phyloP scores from a whole-genome alignment of 2,797 vertebrate genomes.

The Hemitrygon akajei region DNA sequence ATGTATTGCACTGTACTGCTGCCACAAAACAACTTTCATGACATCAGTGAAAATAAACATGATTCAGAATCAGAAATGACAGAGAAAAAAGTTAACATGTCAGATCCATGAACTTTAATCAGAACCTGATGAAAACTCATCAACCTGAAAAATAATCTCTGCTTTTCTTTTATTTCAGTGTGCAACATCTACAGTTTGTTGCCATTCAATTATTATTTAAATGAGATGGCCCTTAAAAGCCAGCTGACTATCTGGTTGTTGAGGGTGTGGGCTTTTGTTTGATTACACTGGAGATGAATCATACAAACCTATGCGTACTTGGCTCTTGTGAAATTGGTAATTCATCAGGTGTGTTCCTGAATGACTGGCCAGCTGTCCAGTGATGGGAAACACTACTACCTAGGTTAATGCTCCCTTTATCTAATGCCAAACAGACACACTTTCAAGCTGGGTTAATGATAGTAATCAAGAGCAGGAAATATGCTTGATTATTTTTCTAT shows the following conservation, averaged over 20 bases:
- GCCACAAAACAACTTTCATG: too few relatives aligned
- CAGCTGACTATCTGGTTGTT: background rate
- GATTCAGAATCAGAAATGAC: too few relatives aligned
- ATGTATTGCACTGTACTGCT: too few relatives aligned
- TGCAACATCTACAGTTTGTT: too few relatives aligned
- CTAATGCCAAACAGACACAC: background rate
- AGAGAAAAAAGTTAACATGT: too few relatives aligned
- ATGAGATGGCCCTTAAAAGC: background rate
- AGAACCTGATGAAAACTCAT: too few relatives aligned
- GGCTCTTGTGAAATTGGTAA: background rate
- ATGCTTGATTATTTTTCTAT: background rate
- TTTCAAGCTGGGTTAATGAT: background rate
- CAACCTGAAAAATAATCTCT: too few relatives aligned
- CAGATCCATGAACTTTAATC: too few relatives aligned
- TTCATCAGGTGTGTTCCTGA: background rate
- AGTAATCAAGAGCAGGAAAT: background rate
- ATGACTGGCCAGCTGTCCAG: background rate
- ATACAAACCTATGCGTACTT: background rate
- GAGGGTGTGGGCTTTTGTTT: background rate
- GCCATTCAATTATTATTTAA: background rate
- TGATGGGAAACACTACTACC: background rate
- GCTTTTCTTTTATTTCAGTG: too few relatives aligned
- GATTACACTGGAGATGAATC: background rate
- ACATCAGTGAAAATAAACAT: too few relatives aligned
- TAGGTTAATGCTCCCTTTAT: background rate